Evolutionary conservation across 2,797 vertebrate species (phyloP).

Genomic region (Echiichthys vipera): DNA sequence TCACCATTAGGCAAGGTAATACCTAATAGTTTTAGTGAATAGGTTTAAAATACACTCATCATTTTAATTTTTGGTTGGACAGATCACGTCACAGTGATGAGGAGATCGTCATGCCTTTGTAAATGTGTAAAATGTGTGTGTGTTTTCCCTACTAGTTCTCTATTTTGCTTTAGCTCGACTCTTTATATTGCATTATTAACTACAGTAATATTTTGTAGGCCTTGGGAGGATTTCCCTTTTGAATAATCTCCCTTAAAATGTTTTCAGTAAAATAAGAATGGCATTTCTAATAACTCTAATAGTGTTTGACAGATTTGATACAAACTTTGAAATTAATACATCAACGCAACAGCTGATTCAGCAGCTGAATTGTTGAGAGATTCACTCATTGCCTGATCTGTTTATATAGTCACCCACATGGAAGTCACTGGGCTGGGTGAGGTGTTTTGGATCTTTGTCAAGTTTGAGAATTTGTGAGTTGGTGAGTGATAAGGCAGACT

Average conservation of each 20-base stretch:
- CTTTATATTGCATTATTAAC: neutral
- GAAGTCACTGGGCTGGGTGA: slow-evolving; percentile 29
- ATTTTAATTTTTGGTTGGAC: neutral
- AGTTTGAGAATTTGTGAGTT: slow-evolving; percentile 61
- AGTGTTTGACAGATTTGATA: too few relatives aligned
- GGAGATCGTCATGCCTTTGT: neutral
- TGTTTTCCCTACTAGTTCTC: neutral
- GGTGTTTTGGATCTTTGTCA: slow-evolving; percentile 60
- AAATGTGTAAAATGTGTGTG: neutral
- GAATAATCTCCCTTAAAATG: neutral
- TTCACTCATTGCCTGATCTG: slow-evolving; percentile 19
- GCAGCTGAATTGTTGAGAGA: slow-evolving; percentile 4
- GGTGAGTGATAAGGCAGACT: slow-evolving; percentile 66
- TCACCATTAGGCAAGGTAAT: neutral
- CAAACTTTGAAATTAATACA: slow-evolving; percentile 10
- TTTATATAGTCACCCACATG: slow-evolving; percentile 27
- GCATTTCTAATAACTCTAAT: neutral
- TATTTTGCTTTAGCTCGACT: neutral
- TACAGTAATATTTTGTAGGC: fast-evolving
- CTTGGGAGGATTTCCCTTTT: neutral
- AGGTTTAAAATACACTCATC: neutral
- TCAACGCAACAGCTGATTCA: slow-evolving; percentile 5
- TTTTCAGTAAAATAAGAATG: neutral
- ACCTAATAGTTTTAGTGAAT: neutral
- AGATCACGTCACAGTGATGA: neutral